Conservation (phyloP, 2,888 invertebrate genomes). For the Seira ritae region DNA sequence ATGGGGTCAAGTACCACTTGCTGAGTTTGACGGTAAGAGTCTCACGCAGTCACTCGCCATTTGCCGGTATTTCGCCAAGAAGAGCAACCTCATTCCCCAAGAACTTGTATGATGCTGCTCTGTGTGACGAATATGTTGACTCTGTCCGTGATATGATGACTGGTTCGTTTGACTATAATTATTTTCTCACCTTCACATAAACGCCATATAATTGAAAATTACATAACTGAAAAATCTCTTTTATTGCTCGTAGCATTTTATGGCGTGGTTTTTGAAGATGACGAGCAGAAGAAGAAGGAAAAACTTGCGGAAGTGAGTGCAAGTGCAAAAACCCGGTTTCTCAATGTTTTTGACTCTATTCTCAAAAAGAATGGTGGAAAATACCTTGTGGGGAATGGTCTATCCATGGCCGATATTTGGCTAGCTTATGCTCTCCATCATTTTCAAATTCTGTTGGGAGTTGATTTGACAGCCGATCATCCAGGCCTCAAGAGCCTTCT, state of each 20-base stretch:
- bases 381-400: conserved; percentile 74
- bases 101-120: conserved; percentile 61
- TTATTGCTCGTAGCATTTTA: no score
- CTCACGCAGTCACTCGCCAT: conserved; percentile 73
- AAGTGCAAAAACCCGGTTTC: conserved; percentile 9
- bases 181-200: no score
- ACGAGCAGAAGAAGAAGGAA: conserved; percentile 32
- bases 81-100: conserved; percentile 61
- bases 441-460: background rate
- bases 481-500: conserved; percentile 78
- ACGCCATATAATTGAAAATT: no score
- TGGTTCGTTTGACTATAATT: conserved; percentile 1
- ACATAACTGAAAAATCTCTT: no score
- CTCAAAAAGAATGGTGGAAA: conserved; percentile 41
- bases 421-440: conserved; percentile 76
- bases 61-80: conserved; percentile 73
- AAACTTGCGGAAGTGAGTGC: background rate
- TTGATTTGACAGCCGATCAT: conserved; percentile 76
- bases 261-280: conserved; percentile 9
- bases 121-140: conserved; percentile 68
- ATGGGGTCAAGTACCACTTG: conserved; percentile 74
- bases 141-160: conserved; percentile 52
- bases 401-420: conserved; percentile 82
- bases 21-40: conserved; percentile 73
- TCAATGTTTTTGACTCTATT: conserved; percentile 38